Percentiles rank a stretch among this genome's conserved stretches.
Conservation (phyloP, 2,113 vertebrate species). For the Rhagologus leucostigma region DNA sequence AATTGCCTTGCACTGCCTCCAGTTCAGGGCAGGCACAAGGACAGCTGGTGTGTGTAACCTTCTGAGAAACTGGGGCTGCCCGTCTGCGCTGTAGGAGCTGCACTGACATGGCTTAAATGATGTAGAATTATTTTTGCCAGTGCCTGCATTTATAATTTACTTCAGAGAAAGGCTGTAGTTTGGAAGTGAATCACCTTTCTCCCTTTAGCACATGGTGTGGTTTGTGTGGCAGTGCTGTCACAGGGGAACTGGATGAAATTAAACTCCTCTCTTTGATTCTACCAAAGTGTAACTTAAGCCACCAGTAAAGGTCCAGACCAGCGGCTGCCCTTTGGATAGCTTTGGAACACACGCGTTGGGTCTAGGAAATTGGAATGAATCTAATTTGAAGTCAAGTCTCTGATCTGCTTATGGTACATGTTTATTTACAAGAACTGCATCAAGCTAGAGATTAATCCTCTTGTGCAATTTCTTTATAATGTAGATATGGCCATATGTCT, state of each 20-base stretch:
- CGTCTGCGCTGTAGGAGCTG: background rate
- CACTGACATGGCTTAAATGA: background rate
- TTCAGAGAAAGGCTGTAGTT: background rate
- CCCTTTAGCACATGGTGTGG: accelerated
- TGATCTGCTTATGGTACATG: background rate
- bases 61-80: background rate
- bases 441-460: background rate
- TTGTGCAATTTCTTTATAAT: background rate
- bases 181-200: background rate
- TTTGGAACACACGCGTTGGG: accelerated
- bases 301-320: background rate
- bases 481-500: background rate
- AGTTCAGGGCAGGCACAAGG: background rate
- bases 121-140: background rate
- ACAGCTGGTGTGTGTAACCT: background rate
- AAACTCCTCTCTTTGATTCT: background rate
- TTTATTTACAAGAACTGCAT: background rate
- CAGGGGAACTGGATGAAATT: background rate
- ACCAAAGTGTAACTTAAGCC: background rate
- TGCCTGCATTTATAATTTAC: background rate
- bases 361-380: background rate
- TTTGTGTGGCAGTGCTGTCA: background rate
- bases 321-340: background rate
- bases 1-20: background rate
- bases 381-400: background rate